Conservation (phyloP, 2,797 vertebrate species). For the Adrianichthys oophorus region DNA sequence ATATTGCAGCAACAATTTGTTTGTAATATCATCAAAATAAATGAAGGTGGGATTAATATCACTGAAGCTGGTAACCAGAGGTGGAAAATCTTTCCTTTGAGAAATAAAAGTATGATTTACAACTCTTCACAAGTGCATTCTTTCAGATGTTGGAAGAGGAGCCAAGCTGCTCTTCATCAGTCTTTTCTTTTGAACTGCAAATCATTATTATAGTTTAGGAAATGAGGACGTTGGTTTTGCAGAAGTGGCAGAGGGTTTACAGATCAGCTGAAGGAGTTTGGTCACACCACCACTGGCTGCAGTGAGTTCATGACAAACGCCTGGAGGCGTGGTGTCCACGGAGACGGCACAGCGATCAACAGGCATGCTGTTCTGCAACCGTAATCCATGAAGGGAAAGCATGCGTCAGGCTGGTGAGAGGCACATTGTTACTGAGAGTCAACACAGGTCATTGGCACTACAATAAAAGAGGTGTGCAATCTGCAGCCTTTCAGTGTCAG, state of each 20-base stretch:
- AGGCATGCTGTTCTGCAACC: background rate
- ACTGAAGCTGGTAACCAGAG: conserved; percentile 37
- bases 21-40: conserved; percentile 52
- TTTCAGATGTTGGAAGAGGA: conserved; percentile 34
- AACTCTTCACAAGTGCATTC: conserved; percentile 40
- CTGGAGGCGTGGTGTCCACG: background rate
- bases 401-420: conserved; percentile 13
- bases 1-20: conserved; percentile 67
- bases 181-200: conserved; percentile 9
- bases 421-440: background rate
- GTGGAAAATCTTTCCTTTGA: conserved; percentile 39
- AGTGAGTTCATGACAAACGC: conserved; percentile 9
- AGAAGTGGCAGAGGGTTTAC: conserved; percentile 1
- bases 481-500: background rate
- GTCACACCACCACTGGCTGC: background rate
- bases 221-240: background rate
- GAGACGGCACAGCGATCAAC: conserved; percentile 19
- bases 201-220: conserved; percentile 7
- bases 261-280: conserved; percentile 3
- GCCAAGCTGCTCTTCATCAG: conserved; percentile 1
- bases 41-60: conserved; percentile 61
- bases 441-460: background rate
- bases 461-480: background rate
- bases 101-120: conserved; percentile 51
- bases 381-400: conserved; percentile 14